Evolutionary conservation across 2,113 vertebrate species (phyloP), one percentile per base, ranked within the genome.

Genomic region (Aplodontia rufa): DNA sequence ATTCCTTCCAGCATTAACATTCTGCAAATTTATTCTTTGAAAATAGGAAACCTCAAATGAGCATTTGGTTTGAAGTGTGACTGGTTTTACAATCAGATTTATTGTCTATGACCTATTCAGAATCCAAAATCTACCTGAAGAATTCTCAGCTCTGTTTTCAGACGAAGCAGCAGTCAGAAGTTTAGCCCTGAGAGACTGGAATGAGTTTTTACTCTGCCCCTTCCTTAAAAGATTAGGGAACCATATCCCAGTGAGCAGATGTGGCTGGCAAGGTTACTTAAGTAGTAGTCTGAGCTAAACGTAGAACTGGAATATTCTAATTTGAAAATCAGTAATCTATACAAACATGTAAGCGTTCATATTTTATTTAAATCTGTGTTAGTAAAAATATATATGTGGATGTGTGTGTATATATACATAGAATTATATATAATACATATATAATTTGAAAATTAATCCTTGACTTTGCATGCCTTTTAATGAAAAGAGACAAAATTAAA

Each of bases 61-160:
- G 71, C 93, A 96, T 96, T 92, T 71, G 78, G 87, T 91, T 92
- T 91, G 89, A 97, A 94, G 47, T 90, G 51, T 32, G 68, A 68
- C 89, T 97, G 92, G 66, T 96, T 97, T 97, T 98, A 66, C 60
- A 97, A 79, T 96, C 96, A 96, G 82, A 95, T 84, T 84, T 96
- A 93, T 86, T 95, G 42, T 94, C 96, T 97, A 82, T 94, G 93
- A 97, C 89, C 91, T 93, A 82, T 91, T 87, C 89, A 91, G 53
- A 97, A 96, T 96, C 68, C 74, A 91, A 28, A 75, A 82, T 72
- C 85, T 92, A 95, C 45, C 82, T 71, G 78, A 87, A 55, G n/a
- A 94, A 96, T 87, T 90, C 28, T 82, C 24, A 75, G 11, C 19
- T 88, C 40, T 68, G 2, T 26, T 72, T 94, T 87, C 69, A 91